A percentile compares a stretch with the other conserved stretches of the same genome.
These are phyloP conservation scores for Caerostris extrusa DNA, from an alignment of 1,140 invertebrate species.

Conservation along the genomic window DNA sequence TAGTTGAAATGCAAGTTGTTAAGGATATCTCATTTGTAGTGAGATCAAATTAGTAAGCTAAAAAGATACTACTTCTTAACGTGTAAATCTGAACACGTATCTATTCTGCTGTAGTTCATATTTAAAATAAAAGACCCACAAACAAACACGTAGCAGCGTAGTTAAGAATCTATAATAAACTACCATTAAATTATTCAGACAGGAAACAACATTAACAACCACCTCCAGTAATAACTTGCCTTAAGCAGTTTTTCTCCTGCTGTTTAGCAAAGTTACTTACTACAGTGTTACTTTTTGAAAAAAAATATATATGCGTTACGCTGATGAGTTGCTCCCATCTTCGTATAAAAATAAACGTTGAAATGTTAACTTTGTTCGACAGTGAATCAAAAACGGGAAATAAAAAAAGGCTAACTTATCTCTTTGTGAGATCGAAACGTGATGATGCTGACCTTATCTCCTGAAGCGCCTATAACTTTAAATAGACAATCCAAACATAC, in stretches of 20 bases:
- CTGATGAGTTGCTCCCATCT: neutral
- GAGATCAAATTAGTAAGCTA: too few relatives aligned
- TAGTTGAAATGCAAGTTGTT: too few relatives aligned
- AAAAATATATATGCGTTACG: neutral
- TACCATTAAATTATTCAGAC: neutral
- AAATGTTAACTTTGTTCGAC: slow-evolving; percentile 8
- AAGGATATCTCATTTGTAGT: too few relatives aligned
- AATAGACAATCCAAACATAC: slow-evolving; percentile 14
- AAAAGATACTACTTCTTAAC: too few relatives aligned
- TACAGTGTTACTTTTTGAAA: neutral
- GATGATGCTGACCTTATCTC: slow-evolving; percentile 28
- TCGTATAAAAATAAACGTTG: neutral
- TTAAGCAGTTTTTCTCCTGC: neutral
- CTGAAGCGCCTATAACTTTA: slow-evolving; percentile 17
- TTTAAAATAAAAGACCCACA: too few relatives aligned
- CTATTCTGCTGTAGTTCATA: too few relatives aligned
- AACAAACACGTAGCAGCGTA: too few relatives aligned
- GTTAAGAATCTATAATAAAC: neutral
- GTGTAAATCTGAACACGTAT: too few relatives aligned
- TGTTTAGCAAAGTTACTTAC: neutral
- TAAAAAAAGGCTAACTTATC: slow-evolving; percentile 12
- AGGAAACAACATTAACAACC: neutral
- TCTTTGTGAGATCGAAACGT: neutral
- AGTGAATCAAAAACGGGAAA: slow-evolving; percentile 42
- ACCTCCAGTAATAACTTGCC: neutral